Evolutionary conservation across 2,888 invertebrate species (phyloP).

Genomic region (Nymphalis polychloros): DNA sequence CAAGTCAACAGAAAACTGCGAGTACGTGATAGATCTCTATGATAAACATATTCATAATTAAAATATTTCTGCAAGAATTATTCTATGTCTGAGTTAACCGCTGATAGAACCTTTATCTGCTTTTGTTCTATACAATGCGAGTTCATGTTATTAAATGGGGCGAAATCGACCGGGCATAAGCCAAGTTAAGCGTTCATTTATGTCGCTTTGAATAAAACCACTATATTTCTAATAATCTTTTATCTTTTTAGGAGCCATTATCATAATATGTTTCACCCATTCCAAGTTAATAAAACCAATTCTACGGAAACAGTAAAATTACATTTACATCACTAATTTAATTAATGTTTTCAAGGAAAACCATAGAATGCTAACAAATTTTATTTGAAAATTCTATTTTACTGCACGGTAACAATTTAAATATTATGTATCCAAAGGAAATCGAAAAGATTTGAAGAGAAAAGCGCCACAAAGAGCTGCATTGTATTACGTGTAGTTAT

Average conservation of each 20-base stretch:
- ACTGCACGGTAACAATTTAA: too few relatives aligned
- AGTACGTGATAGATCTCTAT: too few relatives aligned
- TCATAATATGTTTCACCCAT: neutral
- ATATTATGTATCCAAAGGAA: too few relatives aligned
- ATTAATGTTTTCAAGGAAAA: too few relatives aligned
- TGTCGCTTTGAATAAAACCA: constrained; percentile 13
- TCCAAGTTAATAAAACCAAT: neutral
- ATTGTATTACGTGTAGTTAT: too few relatives aligned
- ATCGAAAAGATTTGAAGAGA: too few relatives aligned
- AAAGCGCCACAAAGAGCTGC: too few relatives aligned
- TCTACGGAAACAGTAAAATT: too few relatives aligned
- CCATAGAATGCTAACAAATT: too few relatives aligned
- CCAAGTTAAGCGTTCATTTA: constrained; percentile 24
- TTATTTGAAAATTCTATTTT: too few relatives aligned
- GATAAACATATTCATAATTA: neutral
- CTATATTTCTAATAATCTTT: constrained; percentile 12
- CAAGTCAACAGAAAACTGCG: too few relatives aligned
- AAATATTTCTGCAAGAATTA: neutral
- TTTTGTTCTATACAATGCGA: constrained; percentile 36
- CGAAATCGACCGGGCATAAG: constrained; percentile 27
- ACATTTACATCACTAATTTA: too few relatives aligned
- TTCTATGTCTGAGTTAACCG: constrained; percentile 17
- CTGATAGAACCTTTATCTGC: constrained; percentile 31
- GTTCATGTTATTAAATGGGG: constrained; percentile 34
- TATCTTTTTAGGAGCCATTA: neutral